phyloP scores from a whole-genome alignment of 2,888 invertebrate species.

The Eristalis arbustorum region DNA sequence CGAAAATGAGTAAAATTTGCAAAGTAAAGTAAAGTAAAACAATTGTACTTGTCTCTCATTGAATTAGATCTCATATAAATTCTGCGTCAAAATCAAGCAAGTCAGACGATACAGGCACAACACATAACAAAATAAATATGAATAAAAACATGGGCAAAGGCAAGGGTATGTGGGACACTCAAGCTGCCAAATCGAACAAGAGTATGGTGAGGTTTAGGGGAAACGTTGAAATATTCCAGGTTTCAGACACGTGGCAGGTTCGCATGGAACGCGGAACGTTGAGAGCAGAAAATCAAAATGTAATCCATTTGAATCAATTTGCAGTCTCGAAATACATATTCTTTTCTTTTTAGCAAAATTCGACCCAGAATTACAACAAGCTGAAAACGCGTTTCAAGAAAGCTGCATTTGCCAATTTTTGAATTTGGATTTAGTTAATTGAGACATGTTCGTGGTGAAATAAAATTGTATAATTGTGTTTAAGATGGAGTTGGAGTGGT shows the following conservation, averaged over 20 bases:
- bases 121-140: neutral
- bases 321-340: neutral
- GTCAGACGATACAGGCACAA: too few species aligned
- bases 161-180: neutral
- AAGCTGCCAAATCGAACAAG: neutral
- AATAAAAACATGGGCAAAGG: slow-evolving; percentile 14
- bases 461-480: slow-evolving; percentile 8
- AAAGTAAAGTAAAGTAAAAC: neutral
- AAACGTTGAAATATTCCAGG: slow-evolving; percentile 46
- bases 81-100: neutral
- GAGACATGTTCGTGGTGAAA: neutral
- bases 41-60: neutral
- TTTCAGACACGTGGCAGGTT: slow-evolving; percentile 43
- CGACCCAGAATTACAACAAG: slow-evolving; percentile 27
- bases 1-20: too few species aligned
- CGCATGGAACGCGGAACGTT: slow-evolving; percentile 11
- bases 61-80: neutral
- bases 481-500: neutral
- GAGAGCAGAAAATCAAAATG: slow-evolving; percentile 33
- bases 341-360: neutral
- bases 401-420: neutral
- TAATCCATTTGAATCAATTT: neutral
- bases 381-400: slow-evolving; percentile 38
- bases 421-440: neutral
- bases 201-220: slow-evolving; percentile 29